phyloP scores from a whole-genome alignment of 2,113 vertebrate species.

The Gobius niger region DNA sequence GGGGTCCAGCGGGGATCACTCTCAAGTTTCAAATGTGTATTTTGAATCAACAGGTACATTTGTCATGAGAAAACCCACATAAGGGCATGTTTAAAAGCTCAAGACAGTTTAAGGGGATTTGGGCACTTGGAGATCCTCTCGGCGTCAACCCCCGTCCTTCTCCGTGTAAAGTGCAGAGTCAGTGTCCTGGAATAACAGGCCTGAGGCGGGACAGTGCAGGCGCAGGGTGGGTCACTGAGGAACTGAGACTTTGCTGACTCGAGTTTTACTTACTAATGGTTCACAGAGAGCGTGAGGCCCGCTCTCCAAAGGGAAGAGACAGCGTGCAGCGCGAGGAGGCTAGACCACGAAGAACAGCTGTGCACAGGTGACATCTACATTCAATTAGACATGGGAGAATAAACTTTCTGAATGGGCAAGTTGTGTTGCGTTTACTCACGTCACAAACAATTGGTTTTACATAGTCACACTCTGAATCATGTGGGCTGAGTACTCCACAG shows the following conservation, averaged over 20 bases:
- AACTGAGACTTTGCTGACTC: slow-evolving; percentile 68
- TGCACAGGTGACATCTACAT: not conserved
- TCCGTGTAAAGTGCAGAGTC: slow-evolving; percentile 58
- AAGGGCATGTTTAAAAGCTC: no score
- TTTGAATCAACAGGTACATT: no score
- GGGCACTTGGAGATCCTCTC: not conserved
- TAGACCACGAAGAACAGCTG: not conserved
- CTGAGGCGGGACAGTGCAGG: slow-evolving; percentile 34
- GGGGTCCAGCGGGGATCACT: no score
- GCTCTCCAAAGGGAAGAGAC: slow-evolving; percentile 14
- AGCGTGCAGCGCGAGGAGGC: slow-evolving; percentile 1
- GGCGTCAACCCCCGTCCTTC: slow-evolving; percentile 21
- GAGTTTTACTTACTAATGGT: slow-evolving; percentile 51
- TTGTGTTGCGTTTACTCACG: slow-evolving; percentile 55
- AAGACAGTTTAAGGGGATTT: no score
- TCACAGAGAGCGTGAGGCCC: slow-evolving; percentile 31
- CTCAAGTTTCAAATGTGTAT: no score
- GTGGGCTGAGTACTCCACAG: no score
- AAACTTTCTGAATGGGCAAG: slow-evolving; percentile 16
- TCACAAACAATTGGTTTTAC: slow-evolving; percentile 59
- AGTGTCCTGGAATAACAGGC: slow-evolving; percentile 61
- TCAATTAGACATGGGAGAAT: slow-evolving; percentile 18
- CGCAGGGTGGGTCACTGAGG: slow-evolving; percentile 42
- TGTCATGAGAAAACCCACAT: no score
- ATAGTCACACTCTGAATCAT: no score